Percentiles rank a stretch among this genome's conserved stretches.
Conservation (phyloP, 2,888 invertebrate species). For the Caenorhabditis sp. region DNA sequence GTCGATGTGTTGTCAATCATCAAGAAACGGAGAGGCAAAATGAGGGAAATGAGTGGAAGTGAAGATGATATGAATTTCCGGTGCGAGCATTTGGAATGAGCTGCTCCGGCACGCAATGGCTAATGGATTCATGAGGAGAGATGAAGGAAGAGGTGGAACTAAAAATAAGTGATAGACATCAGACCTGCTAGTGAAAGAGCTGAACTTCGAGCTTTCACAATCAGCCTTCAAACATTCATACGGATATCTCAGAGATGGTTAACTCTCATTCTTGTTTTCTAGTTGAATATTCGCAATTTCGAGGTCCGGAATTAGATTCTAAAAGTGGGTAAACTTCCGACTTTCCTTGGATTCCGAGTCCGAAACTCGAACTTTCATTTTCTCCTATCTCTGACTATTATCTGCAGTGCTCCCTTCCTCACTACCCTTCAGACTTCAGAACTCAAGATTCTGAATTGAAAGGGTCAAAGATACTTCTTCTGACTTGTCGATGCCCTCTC, state of each 20-base stretch:
- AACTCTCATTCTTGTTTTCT: no score
- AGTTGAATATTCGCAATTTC: no score
- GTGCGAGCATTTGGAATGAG: constrained; percentile 47
- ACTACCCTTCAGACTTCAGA: not conserved
- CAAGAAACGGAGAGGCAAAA: not conserved
- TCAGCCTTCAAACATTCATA: no score
- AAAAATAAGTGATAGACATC: no score
- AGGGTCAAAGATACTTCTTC: not conserved
- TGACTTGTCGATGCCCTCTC: constrained; percentile 6
- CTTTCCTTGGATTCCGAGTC: no score
- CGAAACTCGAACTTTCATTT: no score
- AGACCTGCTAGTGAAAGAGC: no score
- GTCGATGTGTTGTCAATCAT: constrained; percentile 31
- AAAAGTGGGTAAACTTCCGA: no score
- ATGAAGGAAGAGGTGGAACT: no score
- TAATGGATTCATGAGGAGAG: not conserved
- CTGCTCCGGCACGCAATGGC: constrained; percentile 27
- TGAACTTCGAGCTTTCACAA: no score
- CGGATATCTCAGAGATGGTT: no score
- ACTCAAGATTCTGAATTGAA: not conserved
- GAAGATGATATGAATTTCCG: constrained; percentile 42
- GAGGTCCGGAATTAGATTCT: not conserved
- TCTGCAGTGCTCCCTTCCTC: not conserved
- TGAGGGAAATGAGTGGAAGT: not conserved
- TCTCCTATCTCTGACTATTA: not conserved